These are phyloP conservation scores for Danio jaintianensis DNA, from an alignment of 2,797 vertebrate species.

Conservation along the genomic window DNA sequence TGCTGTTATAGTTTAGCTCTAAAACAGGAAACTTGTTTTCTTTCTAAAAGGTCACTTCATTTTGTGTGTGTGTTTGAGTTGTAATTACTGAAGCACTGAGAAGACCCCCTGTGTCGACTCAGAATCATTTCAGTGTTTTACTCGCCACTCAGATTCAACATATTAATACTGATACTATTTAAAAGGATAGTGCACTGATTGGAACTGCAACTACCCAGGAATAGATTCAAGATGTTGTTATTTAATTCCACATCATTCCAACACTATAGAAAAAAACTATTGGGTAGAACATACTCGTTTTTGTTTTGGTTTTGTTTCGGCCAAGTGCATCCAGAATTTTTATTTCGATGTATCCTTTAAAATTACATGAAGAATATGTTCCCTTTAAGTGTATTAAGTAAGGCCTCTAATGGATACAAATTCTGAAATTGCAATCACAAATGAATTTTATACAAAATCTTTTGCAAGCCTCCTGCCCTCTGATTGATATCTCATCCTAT, in stretches of 20 bases:
- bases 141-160: neutral
- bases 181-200: neutral
- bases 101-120: constrained; percentile 3
- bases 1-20: constrained; percentile 30
- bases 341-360: no score
- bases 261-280: neutral
- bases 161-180: constrained; percentile 8
- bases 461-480: no score
- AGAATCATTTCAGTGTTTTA: neutral
- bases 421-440: no score
- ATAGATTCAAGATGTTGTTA: neutral
- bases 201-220: neutral
- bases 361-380: no score
- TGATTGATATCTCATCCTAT: no score
- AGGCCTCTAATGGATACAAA: no score
- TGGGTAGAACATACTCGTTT: neutral
- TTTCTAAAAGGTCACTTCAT: constrained; percentile 39
- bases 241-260: neutral
- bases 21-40: constrained; percentile 22
- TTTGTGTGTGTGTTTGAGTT: neutral
- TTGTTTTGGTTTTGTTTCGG: neutral
- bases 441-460: no score
- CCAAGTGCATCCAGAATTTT: no score
- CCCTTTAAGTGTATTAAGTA: no score
- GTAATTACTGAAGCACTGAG: constrained; percentile 4